Evolutionary conservation across 1,140 invertebrate species (phyloP).

Genomic region (Meloidogyne hapla): DNA sequence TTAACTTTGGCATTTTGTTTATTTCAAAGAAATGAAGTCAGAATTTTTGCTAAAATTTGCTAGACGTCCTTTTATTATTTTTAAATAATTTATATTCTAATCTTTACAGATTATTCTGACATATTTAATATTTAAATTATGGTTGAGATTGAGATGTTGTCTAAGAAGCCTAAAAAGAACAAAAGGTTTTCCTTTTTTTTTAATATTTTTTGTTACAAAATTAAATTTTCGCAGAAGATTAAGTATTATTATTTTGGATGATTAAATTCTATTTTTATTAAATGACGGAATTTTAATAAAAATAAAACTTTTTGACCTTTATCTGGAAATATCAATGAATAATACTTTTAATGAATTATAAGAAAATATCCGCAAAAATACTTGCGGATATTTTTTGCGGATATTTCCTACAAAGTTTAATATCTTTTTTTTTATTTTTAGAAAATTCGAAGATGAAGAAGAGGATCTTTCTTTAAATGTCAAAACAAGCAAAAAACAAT

Average conservation of each 20-base stretch:
- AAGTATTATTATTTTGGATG: too few species aligned
- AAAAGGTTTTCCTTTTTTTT: background rate
- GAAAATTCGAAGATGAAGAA: background rate
- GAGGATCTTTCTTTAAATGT: background rate
- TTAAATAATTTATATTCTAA: background rate
- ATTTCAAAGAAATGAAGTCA: background rate
- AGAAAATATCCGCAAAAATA: too few species aligned
- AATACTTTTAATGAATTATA: too few species aligned
- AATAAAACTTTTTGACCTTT: too few species aligned
- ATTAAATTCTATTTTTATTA: too few species aligned
- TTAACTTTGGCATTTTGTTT: background rate
- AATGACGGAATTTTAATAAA: too few species aligned
- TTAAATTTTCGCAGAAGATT: too few species aligned
- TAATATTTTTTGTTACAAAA: too few species aligned
- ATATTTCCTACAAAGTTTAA: too few species aligned
- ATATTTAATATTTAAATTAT: slow-evolving; percentile 7
- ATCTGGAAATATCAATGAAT: too few species aligned
- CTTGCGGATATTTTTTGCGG: too few species aligned
- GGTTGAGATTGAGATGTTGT: background rate
- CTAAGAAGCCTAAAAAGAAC: background rate
- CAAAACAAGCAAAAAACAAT: background rate
- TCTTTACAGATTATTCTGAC: background rate
- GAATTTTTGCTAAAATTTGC: background rate
- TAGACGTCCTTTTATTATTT: background rate
- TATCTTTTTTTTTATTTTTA: background rate